These are phyloP conservation scores for Notechis scutatus DNA, from an alignment of 2,113 vertebrate genomes.

Conservation along the genomic window DNA sequence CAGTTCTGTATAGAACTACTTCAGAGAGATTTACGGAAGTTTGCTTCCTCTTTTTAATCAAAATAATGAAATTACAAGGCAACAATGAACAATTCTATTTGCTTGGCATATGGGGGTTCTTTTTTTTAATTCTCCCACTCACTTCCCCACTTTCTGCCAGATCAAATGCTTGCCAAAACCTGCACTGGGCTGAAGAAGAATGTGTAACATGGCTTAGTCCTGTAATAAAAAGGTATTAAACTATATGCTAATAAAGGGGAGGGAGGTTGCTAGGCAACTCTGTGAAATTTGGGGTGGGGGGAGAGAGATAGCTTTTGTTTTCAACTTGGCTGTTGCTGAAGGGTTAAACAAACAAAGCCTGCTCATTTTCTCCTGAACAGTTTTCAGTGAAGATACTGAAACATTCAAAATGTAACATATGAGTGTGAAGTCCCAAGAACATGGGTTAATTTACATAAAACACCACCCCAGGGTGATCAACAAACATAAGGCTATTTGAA, in stretches of 20 bases:
- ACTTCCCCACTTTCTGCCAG: background rate
- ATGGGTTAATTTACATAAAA: constrained; percentile 13
- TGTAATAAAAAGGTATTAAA: constrained; percentile 66
- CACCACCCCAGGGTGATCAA: background rate
- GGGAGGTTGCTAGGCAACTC: constrained; percentile 64
- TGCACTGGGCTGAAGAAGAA: background rate
- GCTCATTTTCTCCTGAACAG: constrained; percentile 25
- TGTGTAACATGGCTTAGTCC: constrained; percentile 26
- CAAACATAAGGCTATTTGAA: constrained; percentile 17
- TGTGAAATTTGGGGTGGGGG: constrained; percentile 31
- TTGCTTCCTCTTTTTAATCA: constrained; percentile 27
- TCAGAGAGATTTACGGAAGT: background rate
- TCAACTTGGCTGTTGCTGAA: constrained; percentile 57
- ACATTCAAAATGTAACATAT: background rate
- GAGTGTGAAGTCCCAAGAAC: constrained; percentile 16
- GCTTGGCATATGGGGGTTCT: constrained; percentile 47
- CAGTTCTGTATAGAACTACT: background rate
- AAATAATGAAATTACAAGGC: constrained; percentile 47
- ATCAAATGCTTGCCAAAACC: constrained; percentile 14
- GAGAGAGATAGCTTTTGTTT: constrained; percentile 59
- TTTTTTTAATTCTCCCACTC: constrained; percentile 39
- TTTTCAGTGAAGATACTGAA: constrained; percentile 1
- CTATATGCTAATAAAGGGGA: constrained; percentile 66
- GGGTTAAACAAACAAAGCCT: constrained; percentile 56
- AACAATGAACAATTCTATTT: constrained; percentile 30